A percentile compares a stretch with the other conserved stretches of the same genome.
Conservation (phyloP, 2,888 invertebrate species). For the Sphaerophoria rueppellii region DNA sequence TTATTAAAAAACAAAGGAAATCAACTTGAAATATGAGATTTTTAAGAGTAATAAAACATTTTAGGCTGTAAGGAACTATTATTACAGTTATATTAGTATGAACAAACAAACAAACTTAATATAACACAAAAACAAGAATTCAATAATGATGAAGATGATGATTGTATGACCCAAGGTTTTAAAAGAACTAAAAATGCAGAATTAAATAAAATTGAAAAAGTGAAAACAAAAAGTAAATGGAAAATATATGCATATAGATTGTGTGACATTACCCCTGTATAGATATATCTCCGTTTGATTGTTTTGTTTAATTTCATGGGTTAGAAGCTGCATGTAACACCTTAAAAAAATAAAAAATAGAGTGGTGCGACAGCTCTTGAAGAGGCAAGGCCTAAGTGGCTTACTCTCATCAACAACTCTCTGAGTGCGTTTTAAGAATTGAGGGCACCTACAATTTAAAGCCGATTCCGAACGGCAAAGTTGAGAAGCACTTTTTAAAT, state of each 20-base stretch:
- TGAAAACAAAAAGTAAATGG: slow-evolving; percentile 20
- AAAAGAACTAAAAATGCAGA: slow-evolving; percentile 53
- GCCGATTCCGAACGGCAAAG: no score
- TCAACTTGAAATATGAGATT: slow-evolving; percentile 60
- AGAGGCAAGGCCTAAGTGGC: no score
- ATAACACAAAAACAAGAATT: slow-evolving; percentile 23
- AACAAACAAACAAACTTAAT: slow-evolving; percentile 20
- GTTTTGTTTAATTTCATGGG: slow-evolving; percentile 54
- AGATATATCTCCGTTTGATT: slow-evolving; percentile 62
- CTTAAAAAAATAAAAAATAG: no score
- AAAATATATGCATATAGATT: slow-evolving; percentile 39
- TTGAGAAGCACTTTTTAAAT: no score
- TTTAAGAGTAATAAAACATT: slow-evolving; percentile 67
- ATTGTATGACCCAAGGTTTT: slow-evolving; percentile 54
- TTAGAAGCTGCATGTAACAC: no score
- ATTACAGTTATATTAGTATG: slow-evolving; percentile 66
- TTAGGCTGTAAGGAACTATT: slow-evolving; percentile 66
- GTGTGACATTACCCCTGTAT: slow-evolving; percentile 52
- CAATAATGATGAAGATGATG: slow-evolving; percentile 37
- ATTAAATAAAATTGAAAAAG: slow-evolving; percentile 12
- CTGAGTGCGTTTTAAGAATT: no score
- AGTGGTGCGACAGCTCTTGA: no score
- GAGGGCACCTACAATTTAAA: no score
- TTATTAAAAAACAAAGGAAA: slow-evolving; percentile 54
- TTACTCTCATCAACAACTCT: no score